These are phyloP conservation scores for Scrobipalpa atriplicella DNA, from an alignment of 2,888 invertebrate species.

Conservation along the genomic window DNA sequence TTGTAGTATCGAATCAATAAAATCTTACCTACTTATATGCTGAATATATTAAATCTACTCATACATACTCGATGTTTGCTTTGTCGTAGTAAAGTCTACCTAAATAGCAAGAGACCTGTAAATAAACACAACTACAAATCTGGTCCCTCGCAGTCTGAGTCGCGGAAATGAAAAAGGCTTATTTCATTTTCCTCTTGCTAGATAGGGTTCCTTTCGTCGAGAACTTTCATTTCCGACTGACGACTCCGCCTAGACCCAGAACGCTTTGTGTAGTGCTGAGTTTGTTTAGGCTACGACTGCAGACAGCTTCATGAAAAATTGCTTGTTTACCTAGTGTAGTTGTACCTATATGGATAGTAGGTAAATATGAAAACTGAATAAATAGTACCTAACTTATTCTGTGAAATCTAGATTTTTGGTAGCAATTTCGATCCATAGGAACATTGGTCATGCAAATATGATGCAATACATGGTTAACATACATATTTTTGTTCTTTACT, in stretches of 20 bases:
- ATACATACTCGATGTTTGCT: too few species aligned
- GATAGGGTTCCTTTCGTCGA: neutral
- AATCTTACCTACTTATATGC: too few species aligned
- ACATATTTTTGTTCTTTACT: neutral
- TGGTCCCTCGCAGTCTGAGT: neutral
- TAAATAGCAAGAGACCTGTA: too few species aligned
- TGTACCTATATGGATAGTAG: too few species aligned
- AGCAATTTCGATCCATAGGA: too few species aligned
- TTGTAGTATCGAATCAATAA: too few species aligned
- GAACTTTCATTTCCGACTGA: conserved; percentile 18
- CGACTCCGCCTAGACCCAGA: conserved; percentile 8
- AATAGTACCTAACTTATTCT: too few species aligned
- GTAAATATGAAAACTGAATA: too few species aligned
- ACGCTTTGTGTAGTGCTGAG: neutral
- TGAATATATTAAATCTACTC: too few species aligned
- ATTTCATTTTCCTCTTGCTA: conserved; percentile 20
- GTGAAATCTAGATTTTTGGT: too few species aligned
- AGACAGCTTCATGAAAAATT: neutral
- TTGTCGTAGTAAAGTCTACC: too few species aligned
- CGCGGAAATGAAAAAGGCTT: conserved; percentile 21
- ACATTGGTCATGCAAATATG: too few species aligned
- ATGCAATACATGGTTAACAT: conserved; percentile 27
- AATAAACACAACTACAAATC: neutral
- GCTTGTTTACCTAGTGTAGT: neutral
- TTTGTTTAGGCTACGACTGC: conserved; percentile 6